Conservation (phyloP, 1,140 invertebrate genomes). For the Protaetia brevitarsis region DNA sequence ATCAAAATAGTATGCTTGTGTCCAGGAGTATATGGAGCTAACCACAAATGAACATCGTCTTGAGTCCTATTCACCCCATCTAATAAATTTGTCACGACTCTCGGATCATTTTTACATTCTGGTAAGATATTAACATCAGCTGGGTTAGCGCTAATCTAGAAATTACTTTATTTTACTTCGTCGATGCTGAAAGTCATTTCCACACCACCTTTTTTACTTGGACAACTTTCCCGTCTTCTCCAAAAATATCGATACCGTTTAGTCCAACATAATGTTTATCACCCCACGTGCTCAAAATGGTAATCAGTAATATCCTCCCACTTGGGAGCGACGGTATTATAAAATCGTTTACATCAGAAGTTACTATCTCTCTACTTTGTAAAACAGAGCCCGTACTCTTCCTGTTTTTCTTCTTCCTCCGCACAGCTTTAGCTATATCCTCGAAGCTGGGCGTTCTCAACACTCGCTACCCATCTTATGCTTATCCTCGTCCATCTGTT, state of each 20-base stretch:
- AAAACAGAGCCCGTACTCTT: not conserved
- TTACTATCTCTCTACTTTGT: not conserved
- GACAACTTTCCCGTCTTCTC: conserved; percentile 58
- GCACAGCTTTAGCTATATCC: not conserved
- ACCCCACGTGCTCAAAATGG: conserved; percentile 78
- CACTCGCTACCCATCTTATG: conserved; percentile 4
- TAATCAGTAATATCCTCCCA: conserved; percentile 64
- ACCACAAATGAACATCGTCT: conserved; percentile 76
- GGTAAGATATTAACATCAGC: conserved; percentile 60
- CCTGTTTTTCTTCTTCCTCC: not conserved
- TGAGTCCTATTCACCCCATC: conserved; percentile 71
- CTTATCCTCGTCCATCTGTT: conserved; percentile 17
- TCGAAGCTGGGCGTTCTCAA: conserved; percentile 15
- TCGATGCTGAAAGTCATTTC: not conserved
- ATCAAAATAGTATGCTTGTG: conserved; percentile 60
- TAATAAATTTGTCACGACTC: conserved; percentile 62
- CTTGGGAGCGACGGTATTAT: conserved; percentile 71
- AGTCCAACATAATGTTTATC: conserved; percentile 77
- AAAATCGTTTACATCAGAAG: conserved; percentile 31
- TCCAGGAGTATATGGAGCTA: conserved; percentile 60
- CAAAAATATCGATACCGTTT: conserved; percentile 78
- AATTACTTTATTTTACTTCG: conserved; percentile 21
- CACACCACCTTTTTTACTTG: conserved; percentile 54
- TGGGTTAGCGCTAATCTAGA: conserved; percentile 58
- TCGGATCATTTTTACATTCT: conserved; percentile 58